A percentile compares a stretch with the other conserved stretches of the same genome.
Conservation (phyloP, 37 sponge, comb jelly and placozoan species). For the Ephydatia muelleri region DNA sequence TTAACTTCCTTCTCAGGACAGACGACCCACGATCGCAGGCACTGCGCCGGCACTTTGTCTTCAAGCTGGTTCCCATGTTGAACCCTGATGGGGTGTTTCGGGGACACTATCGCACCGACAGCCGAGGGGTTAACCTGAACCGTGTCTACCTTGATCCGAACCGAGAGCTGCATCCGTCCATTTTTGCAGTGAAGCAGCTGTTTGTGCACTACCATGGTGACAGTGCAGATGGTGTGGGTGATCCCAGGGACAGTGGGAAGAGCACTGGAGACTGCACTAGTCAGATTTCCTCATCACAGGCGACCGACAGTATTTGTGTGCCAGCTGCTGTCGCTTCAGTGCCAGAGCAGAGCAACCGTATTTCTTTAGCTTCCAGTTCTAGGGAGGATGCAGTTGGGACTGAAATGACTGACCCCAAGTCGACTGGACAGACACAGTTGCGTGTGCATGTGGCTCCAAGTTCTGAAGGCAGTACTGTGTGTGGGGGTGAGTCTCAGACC, state of each 20-base stretch:
- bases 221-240: neutral
- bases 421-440: no score
- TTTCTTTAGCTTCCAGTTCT: no score
- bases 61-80: conserved; percentile 94
- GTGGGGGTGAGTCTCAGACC: no score
- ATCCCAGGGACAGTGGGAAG: no score
- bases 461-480: no score
- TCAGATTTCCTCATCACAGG: neutral
- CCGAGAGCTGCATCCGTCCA: conserved; percentile 81
- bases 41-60: conserved; percentile 83
- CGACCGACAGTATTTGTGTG: neutral
- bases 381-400: no score
- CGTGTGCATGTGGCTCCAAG: no score
- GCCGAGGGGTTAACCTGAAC: conserved; percentile 89
- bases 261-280: neutral
- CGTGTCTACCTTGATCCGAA: conserved; percentile 88
- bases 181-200: conserved; percentile 77
- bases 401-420: no score
- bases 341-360: no score
- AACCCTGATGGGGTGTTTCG: conserved; percentile 90
- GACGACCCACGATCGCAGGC: conserved; percentile 75
- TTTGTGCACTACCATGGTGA: conserved; percentile 77
- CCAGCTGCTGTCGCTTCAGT: no score
- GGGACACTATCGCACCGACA: conserved; percentile 89
- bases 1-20: conserved; percentile 81